Percentiles rank a stretch among this genome's conserved stretches.
Evolutionary conservation across 2,797 vertebrate species (phyloP).

Genomic region (Acanthopagrus latus): DNA sequence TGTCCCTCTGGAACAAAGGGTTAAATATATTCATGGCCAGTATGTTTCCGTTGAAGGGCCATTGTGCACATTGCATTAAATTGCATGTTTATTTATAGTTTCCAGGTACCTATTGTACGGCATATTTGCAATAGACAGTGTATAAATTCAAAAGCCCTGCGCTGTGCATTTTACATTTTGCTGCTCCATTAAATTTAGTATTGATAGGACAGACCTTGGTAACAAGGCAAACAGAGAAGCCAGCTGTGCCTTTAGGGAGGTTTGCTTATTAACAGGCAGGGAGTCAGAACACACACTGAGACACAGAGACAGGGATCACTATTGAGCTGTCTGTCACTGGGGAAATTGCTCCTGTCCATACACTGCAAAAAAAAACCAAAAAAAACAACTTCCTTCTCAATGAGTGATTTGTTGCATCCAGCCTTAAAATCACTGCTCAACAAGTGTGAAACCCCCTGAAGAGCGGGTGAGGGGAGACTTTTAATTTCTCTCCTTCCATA

Average conservation of each 20-base stretch:
- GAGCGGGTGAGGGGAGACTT: conserved; percentile 12
- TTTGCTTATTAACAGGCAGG: conserved; percentile 77
- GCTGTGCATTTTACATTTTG: conserved; percentile 49
- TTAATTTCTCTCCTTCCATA: not conserved
- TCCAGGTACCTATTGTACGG: not conserved
- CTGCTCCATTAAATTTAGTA: conserved; percentile 63
- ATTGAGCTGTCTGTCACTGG: conserved; percentile 70
- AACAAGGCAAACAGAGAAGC: conserved; percentile 71
- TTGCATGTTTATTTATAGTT: conserved; percentile 21
- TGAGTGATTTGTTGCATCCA: conserved; percentile 43
- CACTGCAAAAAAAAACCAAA: conserved; percentile 9
- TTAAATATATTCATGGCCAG: conserved; percentile 18
- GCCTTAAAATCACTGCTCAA: conserved; percentile 25
- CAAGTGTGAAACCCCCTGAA: conserved; percentile 36
- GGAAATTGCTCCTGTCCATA: conserved; percentile 62
- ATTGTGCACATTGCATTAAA: conserved; percentile 16
- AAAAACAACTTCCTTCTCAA: conserved; percentile 19
- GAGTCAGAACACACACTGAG: conserved; percentile 71
- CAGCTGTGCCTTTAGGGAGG: conserved; percentile 72
- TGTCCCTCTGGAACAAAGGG: conserved; percentile 6
- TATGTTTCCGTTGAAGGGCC: conserved; percentile 7
- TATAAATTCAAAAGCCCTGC: conserved; percentile 15
- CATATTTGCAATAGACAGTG: conserved; percentile 11
- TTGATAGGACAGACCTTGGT: conserved; percentile 63
- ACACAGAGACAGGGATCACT: conserved; percentile 66